phyloP scores from a whole-genome alignment of 2,797 vertebrate species.

The Ficedula albicollis region DNA sequence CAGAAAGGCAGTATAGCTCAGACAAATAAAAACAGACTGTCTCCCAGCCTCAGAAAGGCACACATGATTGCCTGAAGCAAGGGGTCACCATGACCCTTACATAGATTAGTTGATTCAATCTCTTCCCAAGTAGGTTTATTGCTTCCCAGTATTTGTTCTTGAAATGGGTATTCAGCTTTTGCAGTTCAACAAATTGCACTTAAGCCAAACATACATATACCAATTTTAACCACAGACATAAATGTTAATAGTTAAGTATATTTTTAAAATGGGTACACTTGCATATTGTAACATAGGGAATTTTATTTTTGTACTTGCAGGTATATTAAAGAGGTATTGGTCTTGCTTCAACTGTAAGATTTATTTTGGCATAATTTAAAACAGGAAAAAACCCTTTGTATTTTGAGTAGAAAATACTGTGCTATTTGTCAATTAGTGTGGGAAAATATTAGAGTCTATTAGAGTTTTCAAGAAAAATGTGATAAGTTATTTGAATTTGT shows the following conservation, averaged over 20 bases:
- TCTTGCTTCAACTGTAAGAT: neutral
- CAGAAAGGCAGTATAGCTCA: neutral
- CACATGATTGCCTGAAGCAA: neutral
- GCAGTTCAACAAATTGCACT: neutral
- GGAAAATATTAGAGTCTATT: neutral
- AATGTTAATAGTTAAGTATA: neutral
- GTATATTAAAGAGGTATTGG: neutral
- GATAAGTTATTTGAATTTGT: neutral
- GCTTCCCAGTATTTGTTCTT: neutral
- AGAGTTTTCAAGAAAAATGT: neutral
- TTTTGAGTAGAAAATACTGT: neutral
- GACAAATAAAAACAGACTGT: neutral
- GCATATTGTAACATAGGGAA: neutral
- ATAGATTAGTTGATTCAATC: neutral
- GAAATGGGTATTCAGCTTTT: neutral
- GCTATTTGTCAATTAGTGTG: neutral
- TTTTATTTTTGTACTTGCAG: neutral
- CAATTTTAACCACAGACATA: neutral
- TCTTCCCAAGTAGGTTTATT: neutral
- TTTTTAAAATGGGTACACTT: neutral
- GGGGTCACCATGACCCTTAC: neutral
- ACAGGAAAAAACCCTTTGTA: neutral
- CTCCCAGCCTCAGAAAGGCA: neutral
- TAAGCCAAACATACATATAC: neutral
- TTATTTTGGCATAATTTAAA: neutral